Evolutionary conservation across 2,797 vertebrate genomes (phyloP).

Genomic region (Acomys russatus): DNA sequence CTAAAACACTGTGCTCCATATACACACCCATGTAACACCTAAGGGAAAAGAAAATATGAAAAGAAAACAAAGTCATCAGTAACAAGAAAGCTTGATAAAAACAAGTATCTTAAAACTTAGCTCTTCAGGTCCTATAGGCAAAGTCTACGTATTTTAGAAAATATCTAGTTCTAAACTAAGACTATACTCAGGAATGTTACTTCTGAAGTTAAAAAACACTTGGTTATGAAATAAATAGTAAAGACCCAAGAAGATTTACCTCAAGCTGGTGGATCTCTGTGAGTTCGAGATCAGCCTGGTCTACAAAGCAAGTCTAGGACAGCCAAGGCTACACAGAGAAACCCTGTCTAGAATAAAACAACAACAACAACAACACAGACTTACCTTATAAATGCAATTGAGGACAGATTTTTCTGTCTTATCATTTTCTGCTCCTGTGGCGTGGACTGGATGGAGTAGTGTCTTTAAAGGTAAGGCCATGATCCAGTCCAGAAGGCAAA

Average conservation of each 20-base stretch:
- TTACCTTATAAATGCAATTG: slow-evolving; percentile 98
- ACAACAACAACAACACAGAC: background rate
- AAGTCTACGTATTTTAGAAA: slow-evolving; percentile 42
- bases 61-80: slow-evolving; percentile 8
- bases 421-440: slow-evolving; percentile 93
- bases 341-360: too few species aligned
- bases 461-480: slow-evolving; percentile 97
- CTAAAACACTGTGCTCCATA: slow-evolving; percentile 98
- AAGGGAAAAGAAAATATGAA: slow-evolving; percentile 40
- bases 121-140: slow-evolving; percentile 15
- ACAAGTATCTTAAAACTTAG: slow-evolving; percentile 61
- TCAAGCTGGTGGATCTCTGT: too few species aligned
- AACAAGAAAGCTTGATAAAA: slow-evolving; percentile 50
- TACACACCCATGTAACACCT: slow-evolving; percentile 98
- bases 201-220: background rate
- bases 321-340: too few species aligned
- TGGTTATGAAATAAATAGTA: slow-evolving; percentile 57
- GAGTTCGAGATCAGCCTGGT: too few species aligned
- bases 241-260: slow-evolving; percentile 42
- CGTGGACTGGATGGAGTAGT: slow-evolving; percentile 94
- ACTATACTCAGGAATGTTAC: slow-evolving; percentile 60
- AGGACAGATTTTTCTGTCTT: slow-evolving; percentile 96
- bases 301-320: too few species aligned
- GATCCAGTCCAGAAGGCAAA: slow-evolving; percentile 99
- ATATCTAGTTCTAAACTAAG: slow-evolving; percentile 63